Conservation (phyloP, 2,113 vertebrate genomes). For the Silurus meridionalis region DNA sequence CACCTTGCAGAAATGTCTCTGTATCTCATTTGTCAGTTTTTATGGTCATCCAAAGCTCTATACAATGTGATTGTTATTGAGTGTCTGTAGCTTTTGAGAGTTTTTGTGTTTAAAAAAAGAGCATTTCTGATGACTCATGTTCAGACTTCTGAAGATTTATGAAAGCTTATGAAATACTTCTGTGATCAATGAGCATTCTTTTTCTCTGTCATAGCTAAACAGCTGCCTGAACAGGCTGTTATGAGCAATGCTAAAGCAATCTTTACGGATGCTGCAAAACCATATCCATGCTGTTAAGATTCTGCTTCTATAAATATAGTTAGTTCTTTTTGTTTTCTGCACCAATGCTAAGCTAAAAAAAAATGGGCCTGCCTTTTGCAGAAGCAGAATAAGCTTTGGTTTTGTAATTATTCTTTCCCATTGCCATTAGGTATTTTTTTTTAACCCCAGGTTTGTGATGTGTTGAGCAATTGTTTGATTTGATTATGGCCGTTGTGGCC, state of each 20-base stretch:
- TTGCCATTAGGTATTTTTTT: conserved; percentile 8
- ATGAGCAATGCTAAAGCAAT: not conserved
- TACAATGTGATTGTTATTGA: not conserved
- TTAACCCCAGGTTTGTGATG: conserved; percentile 1
- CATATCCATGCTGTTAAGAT: not conserved
- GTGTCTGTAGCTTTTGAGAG: not conserved
- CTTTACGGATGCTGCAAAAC: conserved; percentile 2
- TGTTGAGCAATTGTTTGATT: conserved; percentile 2
- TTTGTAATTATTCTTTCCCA: not conserved
- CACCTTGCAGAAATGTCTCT: not conserved
- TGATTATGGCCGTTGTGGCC: conserved; percentile 1
- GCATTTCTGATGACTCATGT: conserved; percentile 16
- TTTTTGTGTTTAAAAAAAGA: not conserved
- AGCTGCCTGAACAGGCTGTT: conserved; percentile 15
- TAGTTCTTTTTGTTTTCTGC: conserved; percentile 9
- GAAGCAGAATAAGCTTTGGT: not conserved
- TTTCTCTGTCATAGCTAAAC: conserved; percentile 8
- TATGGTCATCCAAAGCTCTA: not conserved
- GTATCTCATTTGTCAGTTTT: not conserved
- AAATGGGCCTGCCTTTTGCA: not conserved
- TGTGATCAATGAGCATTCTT: conserved; percentile 5
- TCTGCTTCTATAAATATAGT: not conserved
- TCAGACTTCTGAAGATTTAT: not conserved
- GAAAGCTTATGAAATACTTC: conserved; percentile 20
- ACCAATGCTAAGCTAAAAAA: conserved; percentile 3